phyloP scores from a whole-genome alignment of 2,113 vertebrate species.

The Antigone vipio region DNA sequence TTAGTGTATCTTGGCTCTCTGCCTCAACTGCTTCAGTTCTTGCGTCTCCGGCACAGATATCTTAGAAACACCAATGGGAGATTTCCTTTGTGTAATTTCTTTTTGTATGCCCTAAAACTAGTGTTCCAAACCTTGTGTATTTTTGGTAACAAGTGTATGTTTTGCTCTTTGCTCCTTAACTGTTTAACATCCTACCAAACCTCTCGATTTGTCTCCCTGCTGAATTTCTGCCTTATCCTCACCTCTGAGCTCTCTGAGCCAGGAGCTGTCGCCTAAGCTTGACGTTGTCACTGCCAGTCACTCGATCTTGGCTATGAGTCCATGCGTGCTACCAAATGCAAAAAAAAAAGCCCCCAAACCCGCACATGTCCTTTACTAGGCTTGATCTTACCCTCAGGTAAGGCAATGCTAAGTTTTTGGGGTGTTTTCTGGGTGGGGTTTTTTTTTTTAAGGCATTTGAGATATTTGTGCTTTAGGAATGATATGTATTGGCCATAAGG shows the following conservation, averaged over 20 bases:
- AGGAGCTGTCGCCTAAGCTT: not conserved
- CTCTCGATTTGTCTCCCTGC: not conserved
- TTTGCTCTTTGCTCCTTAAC: not conserved
- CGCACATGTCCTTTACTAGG: not conserved
- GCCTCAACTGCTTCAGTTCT: not conserved
- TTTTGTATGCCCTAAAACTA: not conserved
- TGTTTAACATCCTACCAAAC: not conserved
- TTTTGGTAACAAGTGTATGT: not conserved
- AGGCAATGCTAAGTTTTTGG: not conserved
- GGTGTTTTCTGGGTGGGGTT: not conserved
- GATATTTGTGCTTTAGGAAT: not conserved
- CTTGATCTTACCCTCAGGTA: not conserved
- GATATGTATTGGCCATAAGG: not conserved
- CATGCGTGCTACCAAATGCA: not conserved
- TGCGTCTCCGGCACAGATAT: not conserved
- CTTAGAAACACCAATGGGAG: not conserved
- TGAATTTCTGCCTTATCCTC: not conserved
- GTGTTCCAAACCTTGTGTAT: not conserved
- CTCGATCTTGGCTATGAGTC: not conserved
- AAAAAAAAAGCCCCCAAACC: not conserved
- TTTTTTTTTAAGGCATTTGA: not conserved
- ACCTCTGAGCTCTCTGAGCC: not conserved
- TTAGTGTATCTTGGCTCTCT: not conserved
- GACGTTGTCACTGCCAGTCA: not conserved
- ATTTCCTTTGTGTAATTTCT: not conserved